Conservation (phyloP, 1,140 invertebrate species). For the Neelides sp. region DNA sequence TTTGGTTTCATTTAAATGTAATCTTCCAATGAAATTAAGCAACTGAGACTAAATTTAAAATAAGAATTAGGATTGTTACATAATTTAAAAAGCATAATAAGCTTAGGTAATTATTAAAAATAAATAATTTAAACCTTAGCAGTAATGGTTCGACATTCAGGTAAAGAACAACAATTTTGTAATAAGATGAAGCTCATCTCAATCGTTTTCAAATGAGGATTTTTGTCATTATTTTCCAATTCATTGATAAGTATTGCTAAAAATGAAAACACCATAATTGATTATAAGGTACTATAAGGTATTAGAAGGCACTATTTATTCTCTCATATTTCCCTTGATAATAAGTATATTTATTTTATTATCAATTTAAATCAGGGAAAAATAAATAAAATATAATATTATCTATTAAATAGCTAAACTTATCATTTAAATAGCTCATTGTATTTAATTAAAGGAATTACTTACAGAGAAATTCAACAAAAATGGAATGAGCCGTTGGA, state of each 20-base stretch:
- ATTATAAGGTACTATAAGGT: too few relatives aligned
- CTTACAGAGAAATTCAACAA: constrained; percentile 16
- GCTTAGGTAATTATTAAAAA: background rate
- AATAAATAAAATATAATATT: background rate
- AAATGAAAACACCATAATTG: too few relatives aligned
- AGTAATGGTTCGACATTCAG: constrained; percentile 21
- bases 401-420: background rate
- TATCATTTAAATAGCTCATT: too few relatives aligned
- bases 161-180: constrained; percentile 14
- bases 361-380: too few relatives aligned
- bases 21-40: constrained; percentile 16
- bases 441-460: background rate
- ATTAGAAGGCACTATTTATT: too few relatives aligned
- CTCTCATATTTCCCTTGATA: too few relatives aligned
- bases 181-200: constrained; percentile 17
- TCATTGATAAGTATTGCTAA: constrained; percentile 17
- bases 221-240: constrained; percentile 12
- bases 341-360: too few relatives aligned
- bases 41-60: constrained; percentile 12
- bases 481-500: constrained; percentile 14
- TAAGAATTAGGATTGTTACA: too few relatives aligned
- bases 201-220: constrained; percentile 20
- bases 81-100: background rate
- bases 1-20: constrained; percentile 23
- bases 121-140: constrained; percentile 15